Evolutionary conservation across 2,113 vertebrate genomes (phyloP).

Genomic region (Hemiscyllium ocellatum): DNA sequence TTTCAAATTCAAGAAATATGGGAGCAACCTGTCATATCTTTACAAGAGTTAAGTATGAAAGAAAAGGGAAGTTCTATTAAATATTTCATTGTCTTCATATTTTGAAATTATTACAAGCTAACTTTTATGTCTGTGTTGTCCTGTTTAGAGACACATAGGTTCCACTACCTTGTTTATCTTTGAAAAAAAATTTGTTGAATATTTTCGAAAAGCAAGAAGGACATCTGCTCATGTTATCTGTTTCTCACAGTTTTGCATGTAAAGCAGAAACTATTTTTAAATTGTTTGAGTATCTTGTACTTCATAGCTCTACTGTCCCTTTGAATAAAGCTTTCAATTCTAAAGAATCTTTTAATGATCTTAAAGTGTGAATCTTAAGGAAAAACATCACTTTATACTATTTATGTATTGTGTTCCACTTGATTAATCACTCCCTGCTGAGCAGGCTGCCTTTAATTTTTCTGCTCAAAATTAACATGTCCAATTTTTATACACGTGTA

Average conservation of each 20-base stretch:
- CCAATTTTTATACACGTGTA: background rate
- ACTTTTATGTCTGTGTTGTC: background rate
- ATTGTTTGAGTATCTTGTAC: background rate
- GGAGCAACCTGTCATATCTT: background rate
- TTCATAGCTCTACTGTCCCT: background rate
- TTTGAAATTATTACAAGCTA: background rate
- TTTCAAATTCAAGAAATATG: background rate
- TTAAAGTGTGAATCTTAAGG: background rate
- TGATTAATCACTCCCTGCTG: background rate
- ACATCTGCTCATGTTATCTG: background rate
- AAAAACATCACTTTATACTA: background rate
- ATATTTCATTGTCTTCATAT: background rate
- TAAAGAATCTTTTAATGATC: background rate
- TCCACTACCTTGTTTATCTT: background rate
- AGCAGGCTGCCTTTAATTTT: background rate
- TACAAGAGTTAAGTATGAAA: background rate
- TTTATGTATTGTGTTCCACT: background rate
- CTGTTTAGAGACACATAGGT: background rate
- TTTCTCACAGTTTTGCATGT: background rate
- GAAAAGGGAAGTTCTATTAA: background rate
- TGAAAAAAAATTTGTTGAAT: conserved; percentile 15
- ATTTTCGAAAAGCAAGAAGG: background rate
- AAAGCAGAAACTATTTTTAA: background rate
- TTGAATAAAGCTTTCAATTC: background rate
- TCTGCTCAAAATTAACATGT: background rate